Percentiles rank a stretch among this genome's conserved stretches.
phyloP scores from a whole-genome alignment of 2,888 invertebrate species.

The Amphipyra tragopoginis region DNA sequence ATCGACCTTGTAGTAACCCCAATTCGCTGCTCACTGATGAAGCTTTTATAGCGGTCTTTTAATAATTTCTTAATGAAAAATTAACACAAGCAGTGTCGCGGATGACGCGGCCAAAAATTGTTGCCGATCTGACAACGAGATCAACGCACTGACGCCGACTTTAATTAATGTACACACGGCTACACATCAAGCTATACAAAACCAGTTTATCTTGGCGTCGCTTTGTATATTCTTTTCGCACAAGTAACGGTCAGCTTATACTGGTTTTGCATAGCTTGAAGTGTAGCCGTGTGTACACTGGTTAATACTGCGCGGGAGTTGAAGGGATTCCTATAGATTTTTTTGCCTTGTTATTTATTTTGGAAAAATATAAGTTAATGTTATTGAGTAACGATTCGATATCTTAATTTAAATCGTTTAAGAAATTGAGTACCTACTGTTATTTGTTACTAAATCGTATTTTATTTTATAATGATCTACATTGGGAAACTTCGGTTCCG shows the following conservation, averaged over 20 bases:
- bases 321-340: constrained; percentile 29
- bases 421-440: not conserved
- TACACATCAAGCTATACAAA: too few species aligned
- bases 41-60: constrained; percentile 78
- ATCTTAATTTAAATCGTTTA: not conserved
- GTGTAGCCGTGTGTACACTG: too few species aligned
- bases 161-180: constrained; percentile 56
- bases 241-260: too few species aligned
- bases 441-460: not conserved
- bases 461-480: too few species aligned
- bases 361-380: constrained; percentile 1
- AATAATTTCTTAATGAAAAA: constrained; percentile 82
- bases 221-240: too few species aligned
- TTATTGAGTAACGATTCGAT: not conserved
- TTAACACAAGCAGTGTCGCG: constrained; percentile 77
- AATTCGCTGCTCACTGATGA: constrained; percentile 77
- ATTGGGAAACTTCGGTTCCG: too few species aligned
- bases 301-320: constrained; percentile 33
- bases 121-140: constrained; percentile 56
- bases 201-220: too few species aligned
- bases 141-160: constrained; percentile 47
- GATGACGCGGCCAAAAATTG: constrained; percentile 75
- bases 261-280: too few species aligned
- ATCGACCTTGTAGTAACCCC: constrained; percentile 80
- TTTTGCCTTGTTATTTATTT: constrained; percentile 9